Conservation (phyloP, 2,113 vertebrate species). For the Sciurus niger region DNA sequence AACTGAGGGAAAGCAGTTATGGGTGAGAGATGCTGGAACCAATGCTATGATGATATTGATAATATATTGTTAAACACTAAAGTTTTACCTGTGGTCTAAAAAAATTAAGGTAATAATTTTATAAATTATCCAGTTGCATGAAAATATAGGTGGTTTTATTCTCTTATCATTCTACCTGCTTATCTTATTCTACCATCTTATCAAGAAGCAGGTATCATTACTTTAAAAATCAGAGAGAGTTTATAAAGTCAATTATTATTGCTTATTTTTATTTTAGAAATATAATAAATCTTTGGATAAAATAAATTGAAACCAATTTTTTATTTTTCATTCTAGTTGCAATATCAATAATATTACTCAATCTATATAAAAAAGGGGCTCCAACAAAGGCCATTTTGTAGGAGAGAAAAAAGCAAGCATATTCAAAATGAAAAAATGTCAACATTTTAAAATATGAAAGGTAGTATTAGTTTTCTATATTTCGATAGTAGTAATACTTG, state of each 20-base stretch:
- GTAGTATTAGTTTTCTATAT: not conserved
- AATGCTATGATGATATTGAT: not conserved
- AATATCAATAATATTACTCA: not conserved
- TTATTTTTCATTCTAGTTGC: not conserved
- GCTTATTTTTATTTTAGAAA: not conserved
- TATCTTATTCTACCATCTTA: no score
- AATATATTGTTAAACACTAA: not conserved
- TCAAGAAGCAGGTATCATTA: not conserved
- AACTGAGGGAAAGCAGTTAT: fast-evolving
- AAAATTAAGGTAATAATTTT: not conserved
- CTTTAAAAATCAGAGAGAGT: not conserved
- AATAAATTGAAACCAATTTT: not conserved
- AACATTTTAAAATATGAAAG: not conserved
- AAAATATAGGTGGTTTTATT: conserved; percentile 3
- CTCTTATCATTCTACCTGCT: not conserved
- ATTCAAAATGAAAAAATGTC: not conserved
- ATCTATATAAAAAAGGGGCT: not conserved
- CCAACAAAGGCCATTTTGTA: not conserved
- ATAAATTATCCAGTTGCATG: not conserved
- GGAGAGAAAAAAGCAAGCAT: not conserved
- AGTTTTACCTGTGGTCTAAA: not conserved
- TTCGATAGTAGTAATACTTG: not conserved
- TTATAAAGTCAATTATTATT: not conserved
- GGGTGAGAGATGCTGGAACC: not conserved
- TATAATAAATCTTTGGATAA: not conserved